These are phyloP conservation scores for Montipora sp. DNA, from an alignment of 64 coral and sea anemone genomes.

Conservation along the genomic window DNA sequence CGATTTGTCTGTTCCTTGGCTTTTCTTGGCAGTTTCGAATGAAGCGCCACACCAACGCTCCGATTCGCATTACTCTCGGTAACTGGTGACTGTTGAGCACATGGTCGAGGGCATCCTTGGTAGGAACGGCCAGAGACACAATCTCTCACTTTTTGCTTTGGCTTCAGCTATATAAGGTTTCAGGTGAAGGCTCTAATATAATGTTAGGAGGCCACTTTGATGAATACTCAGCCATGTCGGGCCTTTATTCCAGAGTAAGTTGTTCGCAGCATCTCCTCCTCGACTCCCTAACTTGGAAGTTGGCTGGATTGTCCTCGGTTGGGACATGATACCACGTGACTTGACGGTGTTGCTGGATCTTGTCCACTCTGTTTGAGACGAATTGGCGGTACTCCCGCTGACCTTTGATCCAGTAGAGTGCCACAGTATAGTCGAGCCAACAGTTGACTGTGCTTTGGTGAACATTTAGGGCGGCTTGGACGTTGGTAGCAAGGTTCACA, in stretches of 20 bases:
- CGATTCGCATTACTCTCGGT: constrained; percentile 31
- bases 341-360: constrained; percentile 20
- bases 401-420: constrained; percentile 37
- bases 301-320: too few species aligned
- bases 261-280: background rate
- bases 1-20: background rate
- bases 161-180: constrained; percentile 17
- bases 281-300: too few species aligned
- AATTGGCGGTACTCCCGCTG: background rate
- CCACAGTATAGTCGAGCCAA: constrained; percentile 49
- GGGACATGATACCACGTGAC: too few species aligned
- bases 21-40: constrained; percentile 16
- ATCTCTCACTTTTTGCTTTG: constrained; percentile 7
- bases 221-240: constrained; percentile 3
- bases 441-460: constrained; percentile 19
- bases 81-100: background rate
- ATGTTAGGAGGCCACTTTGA: constrained; percentile 11
- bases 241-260: background rate
- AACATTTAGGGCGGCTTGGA: constrained; percentile 11
- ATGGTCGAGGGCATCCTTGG: too few species aligned
- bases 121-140: background rate
- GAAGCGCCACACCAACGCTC: background rate
- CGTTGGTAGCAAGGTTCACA: background rate
- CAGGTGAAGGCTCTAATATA: constrained; percentile 3
- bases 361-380: constrained; percentile 42